A percentile compares a stretch with the other conserved stretches of the same genome.
These are phyloP conservation scores for Chaunax sp. DNA, from an alignment of 2,797 vertebrate genomes.

Conservation along the genomic window DNA sequence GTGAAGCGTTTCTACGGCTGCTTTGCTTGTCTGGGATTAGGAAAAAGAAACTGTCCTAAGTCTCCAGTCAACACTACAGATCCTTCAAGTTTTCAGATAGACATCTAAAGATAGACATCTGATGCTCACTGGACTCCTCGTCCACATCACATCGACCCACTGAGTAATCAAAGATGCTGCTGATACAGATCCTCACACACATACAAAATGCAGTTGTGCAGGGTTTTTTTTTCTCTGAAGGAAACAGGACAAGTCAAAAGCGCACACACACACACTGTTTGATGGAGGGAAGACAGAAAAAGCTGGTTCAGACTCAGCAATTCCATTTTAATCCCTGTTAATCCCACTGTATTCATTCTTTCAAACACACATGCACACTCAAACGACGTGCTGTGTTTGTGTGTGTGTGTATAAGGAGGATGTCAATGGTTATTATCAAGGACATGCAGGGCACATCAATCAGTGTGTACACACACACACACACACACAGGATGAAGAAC, in stretches of 20 bases:
- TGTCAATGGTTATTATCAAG: slow-evolving; percentile 47
- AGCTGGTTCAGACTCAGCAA: slow-evolving; percentile 51
- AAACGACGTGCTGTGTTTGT: slow-evolving; percentile 6
- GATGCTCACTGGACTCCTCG: slow-evolving; percentile 37
- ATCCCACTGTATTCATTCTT: slow-evolving; percentile 47
- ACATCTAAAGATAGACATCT: slow-evolving; percentile 60
- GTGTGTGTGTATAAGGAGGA: slow-evolving; percentile 1
- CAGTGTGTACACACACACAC: slow-evolving; percentile 5
- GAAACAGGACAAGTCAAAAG: slow-evolving; percentile 27
- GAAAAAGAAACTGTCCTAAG: slow-evolving; percentile 9
- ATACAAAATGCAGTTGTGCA: slow-evolving; percentile 31
- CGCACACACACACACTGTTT: background rate
- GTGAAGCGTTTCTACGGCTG: slow-evolving; percentile 2
- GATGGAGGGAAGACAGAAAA: slow-evolving; percentile 25
- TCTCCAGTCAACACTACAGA: slow-evolving; percentile 21
- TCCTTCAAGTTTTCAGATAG: slow-evolving; percentile 42
- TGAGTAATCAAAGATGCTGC: slow-evolving; percentile 47
- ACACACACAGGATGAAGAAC: background rate
- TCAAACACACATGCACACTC: slow-evolving; percentile 37
- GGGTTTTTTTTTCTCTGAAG: slow-evolving; percentile 21
- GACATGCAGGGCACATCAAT: slow-evolving; percentile 27
- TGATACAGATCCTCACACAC: slow-evolving; percentile 25
- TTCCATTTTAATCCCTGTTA: slow-evolving; percentile 62
- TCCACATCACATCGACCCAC: slow-evolving; percentile 44
- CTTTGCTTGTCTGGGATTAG: slow-evolving; percentile 19